Evolutionary conservation across 2,113 vertebrate species (phyloP), one percentile per base, ranked within the genome.

Genomic region (Notarius quadriscutis): DNA sequence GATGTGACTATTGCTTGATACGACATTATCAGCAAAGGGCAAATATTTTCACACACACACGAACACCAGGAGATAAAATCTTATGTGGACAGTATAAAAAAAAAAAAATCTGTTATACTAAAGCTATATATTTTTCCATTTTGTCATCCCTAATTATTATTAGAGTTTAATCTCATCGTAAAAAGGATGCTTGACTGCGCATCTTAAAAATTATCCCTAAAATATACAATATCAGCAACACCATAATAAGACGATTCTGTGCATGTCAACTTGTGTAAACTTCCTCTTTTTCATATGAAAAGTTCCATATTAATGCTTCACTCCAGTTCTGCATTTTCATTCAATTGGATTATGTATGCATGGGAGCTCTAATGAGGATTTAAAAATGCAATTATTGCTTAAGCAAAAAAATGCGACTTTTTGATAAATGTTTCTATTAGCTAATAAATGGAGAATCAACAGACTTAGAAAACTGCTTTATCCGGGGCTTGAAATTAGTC

Each of bases 381-480:
- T 97, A 96, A 96, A 96, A 98, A 97, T 96, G 94, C 94, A 96
- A 96, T 97, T 95, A 97, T 96, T 96, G 94, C 94, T 96, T 95
- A 97, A 96, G 95, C 91, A 95, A 95, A 95, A 95, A 96, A 95
- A 94, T 89, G 17, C 91, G 94, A 94, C 94, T 95, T 95, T 95
- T 91, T 97, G 96, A 99, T 98, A 97, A 97, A 96, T 97, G 97
- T 94, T 97, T 97, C 97, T 97, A 96, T 97, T 97, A 96, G 96
- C 97, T 97, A 98, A 97, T 99, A 99, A 98, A 93, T 95, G 94
- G 95, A 95, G 96, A 97, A 97, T 98, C 97, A 98, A 97, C 97
- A 97, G 95, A 97, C 96, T 98, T 97, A 96, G 96, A 97, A 98
- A 97, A 96, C 96, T 91, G 94, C 94, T 97, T 98, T 98, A 97